phyloP scores from a whole-genome alignment of 1,140 invertebrate species.

The Plutomurus gul region DNA sequence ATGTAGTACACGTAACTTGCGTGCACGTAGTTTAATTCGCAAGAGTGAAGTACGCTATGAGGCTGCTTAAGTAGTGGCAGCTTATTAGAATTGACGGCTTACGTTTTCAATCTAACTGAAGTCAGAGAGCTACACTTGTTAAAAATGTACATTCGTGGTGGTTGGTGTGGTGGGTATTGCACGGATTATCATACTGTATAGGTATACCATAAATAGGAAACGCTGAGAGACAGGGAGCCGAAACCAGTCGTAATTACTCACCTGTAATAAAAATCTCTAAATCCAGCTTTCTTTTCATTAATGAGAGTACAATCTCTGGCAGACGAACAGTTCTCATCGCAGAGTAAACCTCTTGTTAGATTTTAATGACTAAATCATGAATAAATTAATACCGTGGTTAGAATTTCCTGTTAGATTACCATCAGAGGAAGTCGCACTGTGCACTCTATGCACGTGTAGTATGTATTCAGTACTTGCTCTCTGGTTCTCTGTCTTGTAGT shows the following conservation, averaged over 20 bases:
- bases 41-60: background rate
- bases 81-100: background rate
- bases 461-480: too few relatives aligned
- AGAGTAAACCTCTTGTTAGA: slow-evolving; percentile 4
- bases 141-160: too few relatives aligned
- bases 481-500: too few relatives aligned
- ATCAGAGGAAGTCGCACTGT: slow-evolving; percentile 9
- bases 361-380: slow-evolving; percentile 21
- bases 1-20: too few relatives aligned
- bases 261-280: background rate
- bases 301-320: background rate
- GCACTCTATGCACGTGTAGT: too few relatives aligned
- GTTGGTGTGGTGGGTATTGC: too few relatives aligned
- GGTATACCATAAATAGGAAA: too few relatives aligned
- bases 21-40: too few relatives aligned
- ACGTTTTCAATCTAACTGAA: background rate
- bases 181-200: too few relatives aligned
- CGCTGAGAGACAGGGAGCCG: too few relatives aligned
- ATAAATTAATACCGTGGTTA: slow-evolving; percentile 23
- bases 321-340: background rate
- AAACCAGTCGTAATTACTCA: background rate
- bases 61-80: background rate
- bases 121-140: too few relatives aligned
- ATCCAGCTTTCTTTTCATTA: slow-evolving; percentile 1
- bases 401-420: background rate